Conservation (phyloP, 2,888 invertebrate species). For the Acrobasis consociella region DNA sequence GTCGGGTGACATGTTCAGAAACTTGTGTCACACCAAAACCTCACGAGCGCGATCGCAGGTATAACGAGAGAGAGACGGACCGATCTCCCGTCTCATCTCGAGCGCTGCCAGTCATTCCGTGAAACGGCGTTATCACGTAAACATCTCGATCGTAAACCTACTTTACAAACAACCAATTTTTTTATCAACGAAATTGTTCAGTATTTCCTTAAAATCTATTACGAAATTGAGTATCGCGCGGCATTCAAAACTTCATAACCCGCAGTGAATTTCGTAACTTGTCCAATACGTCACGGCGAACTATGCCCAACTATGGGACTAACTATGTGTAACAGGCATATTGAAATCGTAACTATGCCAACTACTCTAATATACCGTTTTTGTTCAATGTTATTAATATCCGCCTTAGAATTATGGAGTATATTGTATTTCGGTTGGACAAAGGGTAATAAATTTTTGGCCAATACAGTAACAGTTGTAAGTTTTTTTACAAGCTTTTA, state of each 20-base stretch:
- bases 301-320: conserved; percentile 34
- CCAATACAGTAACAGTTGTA: no score
- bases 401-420: conserved; percentile 2
- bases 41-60: no score
- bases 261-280: conserved; percentile 33
- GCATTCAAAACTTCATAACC: conserved; percentile 34
- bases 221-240: not conserved
- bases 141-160: no score
- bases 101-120: no score
- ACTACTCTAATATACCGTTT: conserved; percentile 35
- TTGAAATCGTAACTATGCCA: conserved; percentile 36
- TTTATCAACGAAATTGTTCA: no score
- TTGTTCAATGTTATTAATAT: conserved; percentile 35
- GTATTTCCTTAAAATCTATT: not conserved
- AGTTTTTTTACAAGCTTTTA: no score
- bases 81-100: no score
- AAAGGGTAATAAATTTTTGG: not conserved
- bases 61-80: no score
- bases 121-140: no score
- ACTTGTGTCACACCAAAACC: no score
- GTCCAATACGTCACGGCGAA: conserved; percentile 37
- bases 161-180: no score
- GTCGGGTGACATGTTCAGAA: no score
- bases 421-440: not conserved
- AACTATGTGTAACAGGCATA: conserved; percentile 37